A percentile compares a stretch with the other conserved stretches of the same genome.
Conservation (phyloP, 2,888 invertebrate genomes). For the Rutpela maculata region DNA sequence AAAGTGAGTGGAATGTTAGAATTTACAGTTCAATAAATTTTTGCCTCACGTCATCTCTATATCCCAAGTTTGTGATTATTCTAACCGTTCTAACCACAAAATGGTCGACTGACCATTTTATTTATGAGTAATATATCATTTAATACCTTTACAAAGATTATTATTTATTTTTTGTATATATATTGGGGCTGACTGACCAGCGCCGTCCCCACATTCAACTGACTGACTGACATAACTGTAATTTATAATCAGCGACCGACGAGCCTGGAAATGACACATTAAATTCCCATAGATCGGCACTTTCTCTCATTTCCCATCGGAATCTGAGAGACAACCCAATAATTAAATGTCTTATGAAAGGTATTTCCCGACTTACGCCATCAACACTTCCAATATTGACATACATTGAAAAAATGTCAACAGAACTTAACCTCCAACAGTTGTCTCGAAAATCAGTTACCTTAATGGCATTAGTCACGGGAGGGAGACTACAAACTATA, state of each 20-base stretch:
- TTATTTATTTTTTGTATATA: no score
- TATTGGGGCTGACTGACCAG: no score
- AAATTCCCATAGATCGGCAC: constrained; percentile 12
- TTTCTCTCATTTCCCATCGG: not conserved
- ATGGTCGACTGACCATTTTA: constrained; percentile 31
- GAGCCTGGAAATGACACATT: not conserved
- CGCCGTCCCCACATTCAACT: no score
- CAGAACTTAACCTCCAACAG: constrained; percentile 11
- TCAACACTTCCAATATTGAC: constrained; percentile 48
- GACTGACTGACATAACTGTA: no score
- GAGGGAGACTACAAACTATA: constrained; percentile 55
- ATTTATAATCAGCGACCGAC: no score
- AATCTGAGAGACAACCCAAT: not conserved
- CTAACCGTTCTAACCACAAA: no score
- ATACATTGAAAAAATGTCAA: constrained; percentile 31
- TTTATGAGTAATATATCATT: no score
- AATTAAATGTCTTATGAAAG: constrained; percentile 47
- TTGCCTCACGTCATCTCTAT: no score
- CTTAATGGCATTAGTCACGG: constrained; percentile 57
- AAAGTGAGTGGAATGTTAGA: no score
- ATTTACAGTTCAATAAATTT: no score
- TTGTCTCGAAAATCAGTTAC: constrained; percentile 55
- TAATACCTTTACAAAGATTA: no score
- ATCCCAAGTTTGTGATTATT: no score
- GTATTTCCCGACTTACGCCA: constrained; percentile 52